Conservation (phyloP, 1,140 invertebrate genomes). For the Latrodectus geometricus region DNA sequence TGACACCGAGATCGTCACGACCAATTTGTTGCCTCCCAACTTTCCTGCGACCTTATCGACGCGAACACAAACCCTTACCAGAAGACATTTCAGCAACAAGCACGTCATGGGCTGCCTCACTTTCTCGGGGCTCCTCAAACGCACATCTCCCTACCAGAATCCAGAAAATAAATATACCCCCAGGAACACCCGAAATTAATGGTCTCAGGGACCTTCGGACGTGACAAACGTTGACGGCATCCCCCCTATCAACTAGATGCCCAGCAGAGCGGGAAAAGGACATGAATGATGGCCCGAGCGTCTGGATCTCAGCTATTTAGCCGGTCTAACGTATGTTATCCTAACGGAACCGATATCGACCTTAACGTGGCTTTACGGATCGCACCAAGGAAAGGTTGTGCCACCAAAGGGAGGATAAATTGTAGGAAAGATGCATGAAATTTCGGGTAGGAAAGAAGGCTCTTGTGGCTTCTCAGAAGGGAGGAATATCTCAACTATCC, state of each 20-base stretch:
- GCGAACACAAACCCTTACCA: neutral
- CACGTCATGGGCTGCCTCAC: neutral
- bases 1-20: neutral
- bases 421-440: slow-evolving; percentile 3
- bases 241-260: slow-evolving; percentile 49
- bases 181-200: slow-evolving; percentile 51
- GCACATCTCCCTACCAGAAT: slow-evolving; percentile 2
- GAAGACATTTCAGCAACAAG: neutral
- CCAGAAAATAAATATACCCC: slow-evolving; percentile 56
- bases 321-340: slow-evolving; percentile 18
- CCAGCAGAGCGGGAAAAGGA: slow-evolving; percentile 35
- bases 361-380: neutral
- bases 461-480: too few relatives aligned
- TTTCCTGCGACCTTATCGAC: slow-evolving; percentile 2
- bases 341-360: slow-evolving; percentile 21
- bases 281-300: slow-evolving; percentile 41
- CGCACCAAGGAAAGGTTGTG: neutral
- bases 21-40: slow-evolving; percentile 23
- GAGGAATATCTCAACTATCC: too few relatives aligned
- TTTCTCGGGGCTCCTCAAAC: neutral
- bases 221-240: slow-evolving; percentile 55
- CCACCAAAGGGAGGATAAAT: neutral
- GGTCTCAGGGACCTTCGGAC: slow-evolving; percentile 43
- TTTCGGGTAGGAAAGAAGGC: too few relatives aligned
- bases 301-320: slow-evolving; percentile 53